These are phyloP conservation scores for Papilio demoleus DNA, from an alignment of 2,888 invertebrate species.

Conservation along the genomic window DNA sequence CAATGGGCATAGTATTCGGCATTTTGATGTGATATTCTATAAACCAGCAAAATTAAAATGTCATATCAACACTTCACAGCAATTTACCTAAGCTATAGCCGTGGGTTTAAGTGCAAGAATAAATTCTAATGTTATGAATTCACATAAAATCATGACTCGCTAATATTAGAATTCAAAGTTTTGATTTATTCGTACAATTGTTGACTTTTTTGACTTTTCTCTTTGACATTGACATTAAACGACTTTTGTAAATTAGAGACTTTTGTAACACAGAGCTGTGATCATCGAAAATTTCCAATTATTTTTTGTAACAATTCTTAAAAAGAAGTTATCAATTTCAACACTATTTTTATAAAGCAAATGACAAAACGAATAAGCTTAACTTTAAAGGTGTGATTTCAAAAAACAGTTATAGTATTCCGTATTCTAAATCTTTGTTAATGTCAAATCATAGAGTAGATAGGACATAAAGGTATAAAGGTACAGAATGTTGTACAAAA, in stretches of 20 bases:
- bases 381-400: neutral
- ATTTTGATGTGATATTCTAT: constrained; percentile 46
- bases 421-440: neutral
- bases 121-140: neutral
- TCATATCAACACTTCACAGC: neutral
- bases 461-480: neutral
- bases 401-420: neutral
- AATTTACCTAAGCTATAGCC: neutral
- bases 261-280: neutral
- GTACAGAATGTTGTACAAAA: neutral
- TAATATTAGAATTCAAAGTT: constrained; percentile 3
- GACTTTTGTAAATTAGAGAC: neutral
- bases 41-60: neutral
- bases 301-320: too few species aligned
- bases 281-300: too few species aligned
- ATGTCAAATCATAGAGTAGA: neutral
- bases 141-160: constrained; percentile 3
- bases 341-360: too few species aligned
- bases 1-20: constrained; percentile 63
- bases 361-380: too few species aligned
- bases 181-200: neutral
- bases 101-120: neutral
- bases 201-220: neutral
- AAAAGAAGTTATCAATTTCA: too few species aligned
- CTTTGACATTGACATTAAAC: constrained; percentile 3